These are phyloP conservation scores for Pteronura brasiliensis DNA, from an alignment of 2,113 vertebrate species.

Conservation along the genomic window DNA sequence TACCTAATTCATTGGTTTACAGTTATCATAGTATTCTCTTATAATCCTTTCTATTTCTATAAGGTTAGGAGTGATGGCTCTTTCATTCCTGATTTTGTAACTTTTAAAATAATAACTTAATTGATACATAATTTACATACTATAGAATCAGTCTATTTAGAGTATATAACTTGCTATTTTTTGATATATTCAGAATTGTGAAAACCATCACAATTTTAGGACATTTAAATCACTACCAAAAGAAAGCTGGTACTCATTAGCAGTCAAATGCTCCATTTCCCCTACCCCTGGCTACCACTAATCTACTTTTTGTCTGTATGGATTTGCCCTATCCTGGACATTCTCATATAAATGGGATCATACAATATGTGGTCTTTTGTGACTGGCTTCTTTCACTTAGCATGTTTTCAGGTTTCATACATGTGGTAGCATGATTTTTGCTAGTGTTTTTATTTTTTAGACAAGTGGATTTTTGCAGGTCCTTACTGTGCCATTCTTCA, in stretches of 20 bases:
- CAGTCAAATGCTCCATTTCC: background rate
- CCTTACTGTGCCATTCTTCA: background rate
- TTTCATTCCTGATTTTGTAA: background rate
- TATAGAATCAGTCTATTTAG: background rate
- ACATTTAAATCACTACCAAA: background rate
- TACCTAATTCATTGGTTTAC: conserved; percentile 7
- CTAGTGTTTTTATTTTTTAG: background rate
- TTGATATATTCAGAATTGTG: background rate
- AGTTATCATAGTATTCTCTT: background rate
- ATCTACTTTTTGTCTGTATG: background rate
- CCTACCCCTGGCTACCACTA: background rate
- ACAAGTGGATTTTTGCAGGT: background rate
- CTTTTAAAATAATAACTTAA: background rate
- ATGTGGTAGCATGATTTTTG: background rate
- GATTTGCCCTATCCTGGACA: background rate
- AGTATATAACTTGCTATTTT: background rate
- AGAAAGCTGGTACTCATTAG: background rate
- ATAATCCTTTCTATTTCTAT: background rate
- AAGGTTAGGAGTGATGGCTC: background rate
- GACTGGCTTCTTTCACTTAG: background rate
- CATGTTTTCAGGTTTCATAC: background rate
- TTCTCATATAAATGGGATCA: background rate
- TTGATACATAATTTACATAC: background rate
- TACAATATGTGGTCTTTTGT: background rate
- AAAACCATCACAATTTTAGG: background rate